These are phyloP conservation scores for Listronotus bonariensis DNA, from an alignment of 1,140 invertebrate species.

Conservation along the genomic window DNA sequence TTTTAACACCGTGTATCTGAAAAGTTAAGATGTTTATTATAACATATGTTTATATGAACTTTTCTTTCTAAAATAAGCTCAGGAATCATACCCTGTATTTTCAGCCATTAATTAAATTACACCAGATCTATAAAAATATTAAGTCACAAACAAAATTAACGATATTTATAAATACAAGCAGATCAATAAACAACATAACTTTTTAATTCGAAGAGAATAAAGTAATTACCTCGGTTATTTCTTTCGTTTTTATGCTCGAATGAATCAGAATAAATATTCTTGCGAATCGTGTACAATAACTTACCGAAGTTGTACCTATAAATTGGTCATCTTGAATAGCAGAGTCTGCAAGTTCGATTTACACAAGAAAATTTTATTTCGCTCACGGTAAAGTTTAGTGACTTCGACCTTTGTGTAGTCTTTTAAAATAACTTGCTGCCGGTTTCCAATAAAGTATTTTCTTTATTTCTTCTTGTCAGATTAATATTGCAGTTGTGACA, in stretches of 20 bases:
- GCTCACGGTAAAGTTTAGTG: slow-evolving; percentile 41
- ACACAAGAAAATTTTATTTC: slow-evolving; percentile 46
- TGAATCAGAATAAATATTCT: slow-evolving; percentile 50
- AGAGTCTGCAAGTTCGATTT: slow-evolving; percentile 44
- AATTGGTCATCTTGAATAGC: slow-evolving; percentile 49
- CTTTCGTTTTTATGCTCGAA: slow-evolving; percentile 49
- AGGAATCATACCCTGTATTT: too few relatives aligned
- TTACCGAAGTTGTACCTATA: slow-evolving; percentile 50
- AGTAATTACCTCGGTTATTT: slow-evolving; percentile 50
- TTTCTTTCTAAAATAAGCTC: too few relatives aligned
- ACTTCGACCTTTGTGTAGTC: slow-evolving; percentile 39
- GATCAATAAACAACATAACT: slow-evolving; percentile 15
- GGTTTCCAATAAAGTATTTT: slow-evolving; percentile 17
- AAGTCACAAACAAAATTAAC: slow-evolving; percentile 1
- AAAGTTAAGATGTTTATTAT: too few relatives aligned
- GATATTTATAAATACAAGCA: slow-evolving; percentile 7
- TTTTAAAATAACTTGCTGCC: slow-evolving; percentile 30
- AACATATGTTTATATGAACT: too few relatives aligned
- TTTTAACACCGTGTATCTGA: too few relatives aligned
- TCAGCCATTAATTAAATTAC: too few relatives aligned
- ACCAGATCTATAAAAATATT: too few relatives aligned
- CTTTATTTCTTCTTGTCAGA: slow-evolving; percentile 9
- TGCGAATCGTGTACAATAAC: slow-evolving; percentile 49
- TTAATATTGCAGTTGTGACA: slow-evolving; percentile 10
- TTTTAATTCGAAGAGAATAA: slow-evolving; percentile 38